Evolutionary conservation across 1,140 invertebrate species (phyloP).

Genomic region (Asobara japonica): DNA sequence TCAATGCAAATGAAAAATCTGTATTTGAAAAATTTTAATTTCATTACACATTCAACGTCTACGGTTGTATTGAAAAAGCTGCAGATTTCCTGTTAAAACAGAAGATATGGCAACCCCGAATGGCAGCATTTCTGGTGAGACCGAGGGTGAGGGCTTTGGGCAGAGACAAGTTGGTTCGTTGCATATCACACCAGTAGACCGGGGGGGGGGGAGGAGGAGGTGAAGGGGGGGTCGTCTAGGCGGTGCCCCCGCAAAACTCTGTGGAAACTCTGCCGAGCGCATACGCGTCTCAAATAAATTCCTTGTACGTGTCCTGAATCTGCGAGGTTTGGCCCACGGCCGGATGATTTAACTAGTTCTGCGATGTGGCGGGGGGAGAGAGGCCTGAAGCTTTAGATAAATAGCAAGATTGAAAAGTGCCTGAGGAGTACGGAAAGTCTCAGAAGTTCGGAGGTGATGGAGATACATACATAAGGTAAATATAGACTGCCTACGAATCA

Average conservation of each 20-base stretch:
- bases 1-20: too few relatives aligned
- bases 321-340: conserved; percentile 26
- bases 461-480: conserved; percentile 6
- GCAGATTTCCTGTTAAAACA: not conserved
- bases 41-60: too few relatives aligned
- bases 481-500: not conserved
- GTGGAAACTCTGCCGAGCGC: conserved; percentile 37
- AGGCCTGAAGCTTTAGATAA: not conserved
- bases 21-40: too few relatives aligned
- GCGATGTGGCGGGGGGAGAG: not conserved
- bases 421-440: not conserved
- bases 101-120: not conserved
- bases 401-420: conserved; percentile 13
- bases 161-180: conserved; percentile 33
- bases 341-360: conserved; percentile 40
- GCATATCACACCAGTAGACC: conserved; percentile 36
- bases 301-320: conserved; percentile 49
- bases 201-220: conserved; percentile 9
- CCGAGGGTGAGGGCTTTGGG: not conserved
- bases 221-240: conserved; percentile 17
- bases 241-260: conserved; percentile 30
- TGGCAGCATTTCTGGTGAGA: not conserved
- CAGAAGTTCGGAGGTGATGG: not conserved
- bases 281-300: conserved; percentile 55
- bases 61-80: not conserved